Base-by-base conservation (phyloP, 2,113 vertebrate species). In the Sigmodon hispidus region DNA sequence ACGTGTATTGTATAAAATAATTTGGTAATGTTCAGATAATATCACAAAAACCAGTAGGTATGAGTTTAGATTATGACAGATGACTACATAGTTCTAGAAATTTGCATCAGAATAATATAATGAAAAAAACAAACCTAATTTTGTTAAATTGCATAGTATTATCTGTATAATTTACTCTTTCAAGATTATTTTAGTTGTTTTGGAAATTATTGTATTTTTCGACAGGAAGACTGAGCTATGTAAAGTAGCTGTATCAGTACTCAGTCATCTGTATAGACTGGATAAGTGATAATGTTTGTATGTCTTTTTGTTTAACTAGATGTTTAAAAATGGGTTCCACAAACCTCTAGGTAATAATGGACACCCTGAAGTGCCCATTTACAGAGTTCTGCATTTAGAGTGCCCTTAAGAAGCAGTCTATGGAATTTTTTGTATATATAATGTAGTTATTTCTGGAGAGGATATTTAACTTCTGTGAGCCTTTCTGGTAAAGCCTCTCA, bases 21-120 rank as follows among this genome's bases (percentile, higher is more conserved):
- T 24, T 73, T 29, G 36, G 15, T 90, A 63, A 29, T 87, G 1
- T n/a, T 83, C 29, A 80, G 36, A 3, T 79, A 80, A 69, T 21
- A 13, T 86, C 2, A 11, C 75, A 94, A 94, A n/a, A 36, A 16
- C 17, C 36, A 70, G 69, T 70, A 10, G 12, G 75, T 77, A 52
- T 55, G 61, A 70, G 10, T 91, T 95, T 61, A 92, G 55, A 85
- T 77, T 84, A 85, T n/a, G 24, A 40, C 83, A 90, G 91, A 43
- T 45, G 29, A 52, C 29, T 63, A 81, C 1, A 12, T 40, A 24
- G 59, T 59, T 40, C 55, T 94, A 87, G 17, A 73, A 61, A 92
- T 3, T 19, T 87, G 0, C 72, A 89, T 24, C 31, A 73, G 77
- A 69, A 75, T 34, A 87, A 0, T 72, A 5, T 40, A 7, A 79